A percentile compares a stretch with the other conserved stretches of the same genome.
Conservation (phyloP, 2,888 invertebrate species). For the Acrobasis suavella region DNA sequence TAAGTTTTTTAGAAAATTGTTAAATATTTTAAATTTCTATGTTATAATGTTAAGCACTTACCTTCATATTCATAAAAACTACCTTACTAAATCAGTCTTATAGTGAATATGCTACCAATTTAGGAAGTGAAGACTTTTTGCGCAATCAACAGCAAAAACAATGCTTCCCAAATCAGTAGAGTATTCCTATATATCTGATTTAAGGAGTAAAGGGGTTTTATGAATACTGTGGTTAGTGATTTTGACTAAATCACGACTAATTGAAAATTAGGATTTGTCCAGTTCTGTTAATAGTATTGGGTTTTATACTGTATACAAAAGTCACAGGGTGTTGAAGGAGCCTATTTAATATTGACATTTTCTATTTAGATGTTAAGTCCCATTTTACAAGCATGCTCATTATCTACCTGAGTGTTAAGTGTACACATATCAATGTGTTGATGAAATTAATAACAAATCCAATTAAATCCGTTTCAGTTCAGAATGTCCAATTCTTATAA, state of each 20-base stretch:
- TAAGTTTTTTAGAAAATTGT: neutral
- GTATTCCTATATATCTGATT: too few species aligned
- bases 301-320: slow-evolving; percentile 7
- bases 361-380: slow-evolving; percentile 13
- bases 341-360: slow-evolving; percentile 21
- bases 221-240: too few species aligned
- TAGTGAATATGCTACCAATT: too few species aligned
- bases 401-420: neutral
- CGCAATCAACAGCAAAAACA: too few species aligned
- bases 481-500: too few species aligned
- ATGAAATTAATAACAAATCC: neutral
- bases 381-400: slow-evolving; percentile 9
- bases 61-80: neutral
- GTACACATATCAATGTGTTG: slow-evolving; percentile 7
- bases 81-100: too few species aligned
- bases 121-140: too few species aligned
- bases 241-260: neutral
- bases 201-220: too few species aligned
- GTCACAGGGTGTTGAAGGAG: slow-evolving; percentile 23
- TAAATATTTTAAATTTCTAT: neutral
- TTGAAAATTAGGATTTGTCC: neutral
- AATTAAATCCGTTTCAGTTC: too few species aligned
- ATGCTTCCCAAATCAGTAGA: too few species aligned
- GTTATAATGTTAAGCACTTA: neutral
- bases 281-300: neutral